Base-by-base conservation (phyloP, 2,113 vertebrate species). In the Pterocles orientalis region DNA sequence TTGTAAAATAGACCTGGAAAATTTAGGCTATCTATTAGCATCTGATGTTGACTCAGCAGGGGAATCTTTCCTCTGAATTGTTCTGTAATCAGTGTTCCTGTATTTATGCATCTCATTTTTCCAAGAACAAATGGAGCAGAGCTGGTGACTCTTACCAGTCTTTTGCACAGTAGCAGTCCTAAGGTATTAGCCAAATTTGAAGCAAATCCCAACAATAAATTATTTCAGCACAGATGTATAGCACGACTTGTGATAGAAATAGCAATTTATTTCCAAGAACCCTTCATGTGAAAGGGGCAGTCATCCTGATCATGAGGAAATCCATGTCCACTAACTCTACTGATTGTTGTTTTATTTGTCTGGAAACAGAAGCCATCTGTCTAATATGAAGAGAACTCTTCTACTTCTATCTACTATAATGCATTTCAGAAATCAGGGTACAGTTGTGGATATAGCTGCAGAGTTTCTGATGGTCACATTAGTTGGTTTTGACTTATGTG, bases 21-120 rank as follows among this genome's bases (percentile, higher is more conserved):
- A 94, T 91, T 79, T 89, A 95, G 83, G 53, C 76, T 91, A 75
- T 89, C 81, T 87, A 88, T 96, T 94, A 94, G 29, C 73, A 91
- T 96, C 73, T 95, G 86, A 94, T 95, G 86, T 92, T 97, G 95
- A 96, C 93, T 96, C 96, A 95, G 95, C 94, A 95, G 95, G 93
- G 91, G 89, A 95, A 96, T 95, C 84, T 78, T 96, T 94, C 89
- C 89, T 96, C 61, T 61, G 77, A 79, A 77, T 94, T 95, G 65
- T 65, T 91, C 89, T 94, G 73, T 94, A 97, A 97, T 95, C 95
- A 95, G 89, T 65, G 69, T 18, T 94, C 61, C 84, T 91, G 89
- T 92, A 96, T 96, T 95, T 97, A 97, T 96, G 93, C 95, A 95
- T 96, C 94, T 95, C 84, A 95, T 95, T 96, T 93, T 94, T 95